Evolutionary conservation across 2,888 invertebrate genomes (phyloP).

Genomic region (Callosobruchus maculatus): DNA sequence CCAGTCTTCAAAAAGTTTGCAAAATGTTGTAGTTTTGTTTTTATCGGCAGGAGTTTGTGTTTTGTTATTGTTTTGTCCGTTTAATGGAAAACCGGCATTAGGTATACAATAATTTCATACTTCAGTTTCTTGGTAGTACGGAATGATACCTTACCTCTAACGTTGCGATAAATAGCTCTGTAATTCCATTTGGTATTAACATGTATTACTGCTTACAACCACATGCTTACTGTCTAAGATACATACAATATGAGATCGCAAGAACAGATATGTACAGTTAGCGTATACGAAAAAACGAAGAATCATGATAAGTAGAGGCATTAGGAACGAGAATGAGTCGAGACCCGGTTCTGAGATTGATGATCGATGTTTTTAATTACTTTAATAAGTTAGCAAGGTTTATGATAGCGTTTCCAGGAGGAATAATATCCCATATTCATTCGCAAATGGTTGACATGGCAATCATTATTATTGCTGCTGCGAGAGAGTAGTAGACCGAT

Average conservation of each 20-base stretch:
- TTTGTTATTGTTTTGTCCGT: no score
- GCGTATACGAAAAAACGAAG: background rate
- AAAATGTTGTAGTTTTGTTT: no score
- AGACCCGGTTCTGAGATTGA: background rate
- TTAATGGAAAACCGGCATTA: no score
- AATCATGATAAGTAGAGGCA: background rate
- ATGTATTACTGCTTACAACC: background rate
- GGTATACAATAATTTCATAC: no score
- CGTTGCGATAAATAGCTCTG: background rate
- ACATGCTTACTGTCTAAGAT: background rate
- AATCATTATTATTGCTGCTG: background rate
- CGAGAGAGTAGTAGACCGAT: no score
- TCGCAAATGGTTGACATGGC: background rate
- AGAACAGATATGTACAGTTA: background rate
- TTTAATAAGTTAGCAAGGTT: background rate
- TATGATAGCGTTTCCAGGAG: background rate
- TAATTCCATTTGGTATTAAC: background rate
- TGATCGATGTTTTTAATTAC: background rate
- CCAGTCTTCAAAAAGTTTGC: no score
- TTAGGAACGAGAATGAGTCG: background rate
- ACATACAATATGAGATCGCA: background rate
- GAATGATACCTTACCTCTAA: background rate
- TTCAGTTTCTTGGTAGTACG: no score
- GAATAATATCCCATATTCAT: background rate
- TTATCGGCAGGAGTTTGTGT: no score